Percentiles rank a stretch among this genome's conserved stretches.
Evolutionary conservation across 2,797 vertebrate species (phyloP).

Genomic region (Calcarius lapponicus): DNA sequence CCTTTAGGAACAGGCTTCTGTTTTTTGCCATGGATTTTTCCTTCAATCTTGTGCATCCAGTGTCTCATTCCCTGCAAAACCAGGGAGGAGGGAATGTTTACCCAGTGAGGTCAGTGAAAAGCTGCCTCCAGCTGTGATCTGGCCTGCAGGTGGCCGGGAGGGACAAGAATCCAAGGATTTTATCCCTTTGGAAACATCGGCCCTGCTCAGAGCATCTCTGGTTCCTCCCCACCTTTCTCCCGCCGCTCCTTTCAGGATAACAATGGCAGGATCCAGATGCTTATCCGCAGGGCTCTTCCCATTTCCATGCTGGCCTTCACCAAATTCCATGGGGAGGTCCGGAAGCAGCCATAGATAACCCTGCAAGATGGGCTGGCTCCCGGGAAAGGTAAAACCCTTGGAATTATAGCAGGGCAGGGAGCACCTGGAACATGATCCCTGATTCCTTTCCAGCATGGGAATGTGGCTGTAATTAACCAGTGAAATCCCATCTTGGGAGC

Average conservation of each 20-base stretch:
- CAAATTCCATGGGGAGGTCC: not conserved
- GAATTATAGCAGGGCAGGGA: not conserved
- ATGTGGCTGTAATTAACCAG: not conserved
- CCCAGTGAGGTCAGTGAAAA: slow-evolving; percentile 37
- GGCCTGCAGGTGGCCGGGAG: not conserved
- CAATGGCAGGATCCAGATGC: slow-evolving; percentile 71
- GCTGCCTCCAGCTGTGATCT: slow-evolving; percentile 15
- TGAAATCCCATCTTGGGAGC: not conserved
- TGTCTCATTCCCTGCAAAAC: not conserved
- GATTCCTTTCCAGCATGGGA: not conserved
- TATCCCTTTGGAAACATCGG: not conserved
- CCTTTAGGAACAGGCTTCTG: not conserved
- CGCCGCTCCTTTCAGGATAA: not conserved
- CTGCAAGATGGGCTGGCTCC: fast-evolving
- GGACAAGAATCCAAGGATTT: not conserved
- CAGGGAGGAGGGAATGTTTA: not conserved
- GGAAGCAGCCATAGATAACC: not conserved
- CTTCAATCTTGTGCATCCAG: not conserved
- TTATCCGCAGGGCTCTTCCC: slow-evolving; percentile 47
- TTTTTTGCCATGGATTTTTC: fast-evolving
- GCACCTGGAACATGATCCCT: fast-evolving
- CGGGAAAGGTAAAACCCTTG: not conserved
- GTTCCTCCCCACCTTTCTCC: slow-evolving; percentile 13
- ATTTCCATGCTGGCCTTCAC: not conserved
- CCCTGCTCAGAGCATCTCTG: not conserved